Evolutionary conservation across 2,888 invertebrate species (phyloP).

Genomic region (Drosophila lacicola): DNA sequence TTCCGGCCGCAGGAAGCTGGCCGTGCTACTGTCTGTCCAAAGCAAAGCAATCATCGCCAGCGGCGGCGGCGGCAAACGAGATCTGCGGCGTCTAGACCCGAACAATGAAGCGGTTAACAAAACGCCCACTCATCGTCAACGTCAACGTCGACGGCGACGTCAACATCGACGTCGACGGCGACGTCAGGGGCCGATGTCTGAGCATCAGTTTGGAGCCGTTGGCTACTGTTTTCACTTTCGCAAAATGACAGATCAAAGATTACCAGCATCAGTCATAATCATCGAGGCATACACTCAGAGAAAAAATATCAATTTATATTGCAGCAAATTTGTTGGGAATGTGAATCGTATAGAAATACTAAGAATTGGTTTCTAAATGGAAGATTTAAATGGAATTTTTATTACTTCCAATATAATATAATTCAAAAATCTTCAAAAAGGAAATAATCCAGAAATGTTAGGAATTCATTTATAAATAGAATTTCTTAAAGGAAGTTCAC

Average conservation of each 20-base stretch:
- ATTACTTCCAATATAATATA: too few species aligned
- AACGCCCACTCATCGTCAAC: constrained; percentile 73
- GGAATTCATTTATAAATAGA: too few species aligned
- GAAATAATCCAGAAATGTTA: too few species aligned
- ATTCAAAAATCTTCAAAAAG: too few species aligned
- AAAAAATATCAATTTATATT: neutral
- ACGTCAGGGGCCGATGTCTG: constrained; percentile 6
- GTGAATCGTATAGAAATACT: too few species aligned
- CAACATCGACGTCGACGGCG: neutral
- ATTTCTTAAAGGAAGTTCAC: too few species aligned
- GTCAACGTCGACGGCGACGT: constrained; percentile 2
- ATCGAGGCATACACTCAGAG: constrained; percentile 24
- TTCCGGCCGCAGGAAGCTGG: constrained; percentile 60
- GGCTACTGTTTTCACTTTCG: constrained; percentile 68
- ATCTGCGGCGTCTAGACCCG: constrained; percentile 28
- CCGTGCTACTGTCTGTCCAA: constrained; percentile 51
- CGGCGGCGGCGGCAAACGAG: constrained; percentile 11
- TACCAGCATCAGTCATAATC: constrained; percentile 62
- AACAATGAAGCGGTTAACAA: constrained; percentile 55
- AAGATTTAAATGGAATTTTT: too few species aligned
- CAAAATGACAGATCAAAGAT: constrained; percentile 74
- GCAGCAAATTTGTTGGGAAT: too few species aligned
- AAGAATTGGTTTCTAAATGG: too few species aligned
- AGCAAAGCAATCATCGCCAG: constrained; percentile 25
- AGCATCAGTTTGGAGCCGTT: constrained; percentile 28